phyloP scores from a whole-genome alignment of 2,888 invertebrate species.

The Busseola fusca region DNA sequence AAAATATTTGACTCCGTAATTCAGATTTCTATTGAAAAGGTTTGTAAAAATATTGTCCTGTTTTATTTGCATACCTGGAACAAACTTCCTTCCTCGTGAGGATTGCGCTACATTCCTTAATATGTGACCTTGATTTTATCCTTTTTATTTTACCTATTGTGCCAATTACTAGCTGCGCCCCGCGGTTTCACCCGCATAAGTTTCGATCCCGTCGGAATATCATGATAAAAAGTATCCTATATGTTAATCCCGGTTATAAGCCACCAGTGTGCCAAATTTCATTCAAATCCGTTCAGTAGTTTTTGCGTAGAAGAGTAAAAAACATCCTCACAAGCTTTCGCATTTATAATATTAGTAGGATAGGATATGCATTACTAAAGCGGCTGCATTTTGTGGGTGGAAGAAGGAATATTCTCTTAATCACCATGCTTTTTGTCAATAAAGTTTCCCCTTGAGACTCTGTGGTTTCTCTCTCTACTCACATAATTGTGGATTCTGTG shows the following conservation, averaged over 20 bases:
- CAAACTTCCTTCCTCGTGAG: slow-evolving; percentile 20
- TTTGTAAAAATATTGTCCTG: slow-evolving; percentile 11
- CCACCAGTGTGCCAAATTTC: no score
- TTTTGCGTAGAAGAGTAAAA: no score
- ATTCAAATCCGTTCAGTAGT: no score
- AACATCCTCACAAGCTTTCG: no score
- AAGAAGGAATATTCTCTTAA: not conserved
- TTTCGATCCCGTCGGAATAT: no score
- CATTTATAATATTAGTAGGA: no score
- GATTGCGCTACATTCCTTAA: slow-evolving; percentile 12
- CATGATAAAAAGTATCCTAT: no score
- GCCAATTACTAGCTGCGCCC: no score
- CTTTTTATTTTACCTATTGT: slow-evolving; percentile 1
- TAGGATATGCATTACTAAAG: not conserved
- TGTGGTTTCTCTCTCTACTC: not conserved
- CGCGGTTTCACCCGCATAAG: no score
- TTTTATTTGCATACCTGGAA: not conserved
- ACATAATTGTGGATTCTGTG: not conserved
- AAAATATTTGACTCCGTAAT: no score
- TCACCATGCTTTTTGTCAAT: not conserved
- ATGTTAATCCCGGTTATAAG: no score
- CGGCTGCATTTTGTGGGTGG: not conserved
- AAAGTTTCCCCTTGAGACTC: not conserved
- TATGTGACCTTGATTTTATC: not conserved
- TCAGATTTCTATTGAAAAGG: no score